Conservation (phyloP, 2,888 invertebrate species). For the Philhelius pedissequus region DNA sequence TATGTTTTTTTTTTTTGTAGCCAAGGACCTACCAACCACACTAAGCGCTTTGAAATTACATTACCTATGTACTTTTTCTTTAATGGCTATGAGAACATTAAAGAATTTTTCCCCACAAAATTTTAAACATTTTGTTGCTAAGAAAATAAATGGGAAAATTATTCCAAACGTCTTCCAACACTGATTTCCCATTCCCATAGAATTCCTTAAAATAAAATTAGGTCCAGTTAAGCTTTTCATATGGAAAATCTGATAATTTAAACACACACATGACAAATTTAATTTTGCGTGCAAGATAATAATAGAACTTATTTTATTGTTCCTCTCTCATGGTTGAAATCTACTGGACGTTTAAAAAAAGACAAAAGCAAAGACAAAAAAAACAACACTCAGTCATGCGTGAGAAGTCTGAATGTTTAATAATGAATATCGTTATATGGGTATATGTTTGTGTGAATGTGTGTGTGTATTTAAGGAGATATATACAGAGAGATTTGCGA, state of each 20-base stretch:
- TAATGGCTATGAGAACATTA: no score
- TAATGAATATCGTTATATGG: no score
- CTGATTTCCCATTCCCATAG: not conserved
- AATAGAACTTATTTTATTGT: conserved; percentile 37
- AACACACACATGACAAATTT: conserved; percentile 13
- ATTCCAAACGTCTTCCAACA: not conserved
- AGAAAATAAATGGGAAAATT: no score
- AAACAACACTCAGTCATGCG: conserved; percentile 22
- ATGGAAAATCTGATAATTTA: conserved; percentile 31
- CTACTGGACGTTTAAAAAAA: not conserved
- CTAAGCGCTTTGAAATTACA: no score
- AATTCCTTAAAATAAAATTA: not conserved
- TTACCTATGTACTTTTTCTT: no score
- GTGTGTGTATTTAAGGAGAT: not conserved
- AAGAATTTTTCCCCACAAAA: no score
- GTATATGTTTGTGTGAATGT: not conserved
- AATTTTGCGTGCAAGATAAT: conserved; percentile 43
- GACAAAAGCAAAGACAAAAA: not conserved
- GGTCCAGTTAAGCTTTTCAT: not conserved
- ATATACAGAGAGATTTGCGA: not conserved
- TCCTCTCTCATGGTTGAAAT: not conserved
- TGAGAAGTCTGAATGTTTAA: conserved; percentile 36
- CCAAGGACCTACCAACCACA: no score
- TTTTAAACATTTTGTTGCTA: no score
- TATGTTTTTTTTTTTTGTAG: no score